These are phyloP conservation scores for Girardia tigrina DNA, from an alignment of 2,888 invertebrate genomes.

Conservation along the genomic window DNA sequence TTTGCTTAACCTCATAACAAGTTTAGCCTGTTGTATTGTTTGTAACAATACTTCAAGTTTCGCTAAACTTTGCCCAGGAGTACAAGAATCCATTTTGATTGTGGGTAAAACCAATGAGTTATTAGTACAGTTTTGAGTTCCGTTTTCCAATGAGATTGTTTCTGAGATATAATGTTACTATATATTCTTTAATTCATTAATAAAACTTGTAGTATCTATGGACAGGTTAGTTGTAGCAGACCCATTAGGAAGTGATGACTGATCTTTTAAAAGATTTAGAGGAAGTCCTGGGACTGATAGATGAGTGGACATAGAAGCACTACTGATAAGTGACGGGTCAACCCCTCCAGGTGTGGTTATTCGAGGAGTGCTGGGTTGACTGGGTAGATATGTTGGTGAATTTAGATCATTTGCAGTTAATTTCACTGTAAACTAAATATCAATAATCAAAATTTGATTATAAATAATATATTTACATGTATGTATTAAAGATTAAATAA, in stretches of 20 bases:
- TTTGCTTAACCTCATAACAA: conserved; percentile 8
- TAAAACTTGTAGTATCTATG: not conserved
- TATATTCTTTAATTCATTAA: not conserved
- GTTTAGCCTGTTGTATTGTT: not conserved
- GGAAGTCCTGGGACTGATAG: conserved; percentile 1
- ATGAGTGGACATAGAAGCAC: conserved; percentile 5
- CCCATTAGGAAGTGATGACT: not conserved
- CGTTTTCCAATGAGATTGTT: not conserved
- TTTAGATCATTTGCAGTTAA: conserved; percentile 17
- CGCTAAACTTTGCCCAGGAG: not conserved
- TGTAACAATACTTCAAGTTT: conserved; percentile 5
- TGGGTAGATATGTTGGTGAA: not conserved
- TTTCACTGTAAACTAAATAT: not conserved
- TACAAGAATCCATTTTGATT: not conserved
- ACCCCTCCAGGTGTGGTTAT: not conserved
- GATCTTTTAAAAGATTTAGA: not conserved
- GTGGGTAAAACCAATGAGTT: not conserved
- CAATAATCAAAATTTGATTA: not conserved
- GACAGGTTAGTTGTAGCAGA: conserved; percentile 12
- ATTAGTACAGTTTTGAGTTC: not conserved
- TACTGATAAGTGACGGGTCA: not conserved
- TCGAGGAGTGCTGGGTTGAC: conserved; percentile 1
- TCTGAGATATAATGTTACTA: not conserved
- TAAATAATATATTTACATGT: too few species aligned
- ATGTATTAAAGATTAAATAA: too few species aligned